phyloP scores from a whole-genome alignment of 1,140 invertebrate species.

The Mya arenaria region DNA sequence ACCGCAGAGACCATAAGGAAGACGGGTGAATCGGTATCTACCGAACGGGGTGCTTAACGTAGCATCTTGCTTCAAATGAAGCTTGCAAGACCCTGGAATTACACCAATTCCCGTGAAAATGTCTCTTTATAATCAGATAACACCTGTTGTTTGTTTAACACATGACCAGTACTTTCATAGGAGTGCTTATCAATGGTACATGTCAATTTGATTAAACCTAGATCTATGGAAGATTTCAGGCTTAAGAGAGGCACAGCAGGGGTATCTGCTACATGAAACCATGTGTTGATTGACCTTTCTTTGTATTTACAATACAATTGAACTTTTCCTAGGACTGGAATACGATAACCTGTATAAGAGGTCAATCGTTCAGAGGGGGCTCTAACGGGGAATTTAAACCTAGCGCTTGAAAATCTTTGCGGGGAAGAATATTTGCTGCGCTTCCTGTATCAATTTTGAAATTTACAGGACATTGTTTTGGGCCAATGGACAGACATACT shows the following conservation, averaged over 20 bases:
- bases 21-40: constrained; percentile 44
- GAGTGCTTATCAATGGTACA: constrained; percentile 9
- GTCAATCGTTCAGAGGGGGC: background rate
- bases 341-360: background rate
- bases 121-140: constrained; percentile 16
- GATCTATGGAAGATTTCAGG: background rate
- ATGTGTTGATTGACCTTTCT: background rate
- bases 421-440: background rate
- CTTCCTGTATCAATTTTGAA: constrained; percentile 28
- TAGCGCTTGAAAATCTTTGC: background rate
- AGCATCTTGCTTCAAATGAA: constrained; percentile 41
- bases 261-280: constrained; percentile 2
- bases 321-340: constrained; percentile 7
- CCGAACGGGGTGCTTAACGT: constrained; percentile 28
- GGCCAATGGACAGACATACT: background rate
- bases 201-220: constrained; percentile 16
- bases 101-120: constrained; percentile 46
- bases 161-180: background rate
- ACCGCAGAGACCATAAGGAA: constrained; percentile 65
- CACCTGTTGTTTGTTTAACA: background rate
- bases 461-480: background rate
- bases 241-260: background rate
- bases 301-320: background rate
- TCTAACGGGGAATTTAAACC: background rate
- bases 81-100: constrained; percentile 40